phyloP scores from a whole-genome alignment of 2,797 vertebrate genomes.

The Tragelaphus eurycerus region DNA sequence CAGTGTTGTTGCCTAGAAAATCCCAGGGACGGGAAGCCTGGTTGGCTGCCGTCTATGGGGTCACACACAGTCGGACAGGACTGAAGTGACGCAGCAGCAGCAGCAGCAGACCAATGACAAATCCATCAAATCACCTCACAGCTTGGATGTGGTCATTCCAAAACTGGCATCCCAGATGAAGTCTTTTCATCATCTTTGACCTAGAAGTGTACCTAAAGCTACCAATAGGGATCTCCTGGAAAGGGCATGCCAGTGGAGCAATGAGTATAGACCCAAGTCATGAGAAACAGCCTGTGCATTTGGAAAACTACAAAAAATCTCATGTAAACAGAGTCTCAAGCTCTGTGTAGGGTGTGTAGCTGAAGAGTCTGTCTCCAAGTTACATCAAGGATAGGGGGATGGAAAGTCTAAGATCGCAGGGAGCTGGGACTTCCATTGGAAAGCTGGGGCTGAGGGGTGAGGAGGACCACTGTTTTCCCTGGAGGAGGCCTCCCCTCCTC shows the following conservation, averaged over 20 bases:
- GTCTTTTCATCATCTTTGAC: not conserved
- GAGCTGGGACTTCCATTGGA: not conserved
- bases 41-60: no score
- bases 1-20: no score
- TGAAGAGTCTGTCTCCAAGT: not conserved
- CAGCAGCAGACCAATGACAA: not conserved
- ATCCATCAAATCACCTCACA: not conserved
- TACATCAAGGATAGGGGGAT: no score
- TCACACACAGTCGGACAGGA: no score
- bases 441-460: not conserved
- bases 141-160: not conserved
- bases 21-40: no score
- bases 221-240: not conserved
- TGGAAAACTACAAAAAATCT: not conserved
- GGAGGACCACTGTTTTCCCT: not conserved
- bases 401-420: not conserved
- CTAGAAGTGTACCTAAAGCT: not conserved
- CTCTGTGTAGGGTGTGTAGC: not conserved
- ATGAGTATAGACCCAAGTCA: not conserved
- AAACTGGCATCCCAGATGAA: not conserved
- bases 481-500: not conserved
- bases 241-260: not conserved
- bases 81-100: no score
- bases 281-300: not conserved
- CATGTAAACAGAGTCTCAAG: not conserved